phyloP scores from a whole-genome alignment of 2,113 vertebrate species.

The Paramisgurnus dabryanus region DNA sequence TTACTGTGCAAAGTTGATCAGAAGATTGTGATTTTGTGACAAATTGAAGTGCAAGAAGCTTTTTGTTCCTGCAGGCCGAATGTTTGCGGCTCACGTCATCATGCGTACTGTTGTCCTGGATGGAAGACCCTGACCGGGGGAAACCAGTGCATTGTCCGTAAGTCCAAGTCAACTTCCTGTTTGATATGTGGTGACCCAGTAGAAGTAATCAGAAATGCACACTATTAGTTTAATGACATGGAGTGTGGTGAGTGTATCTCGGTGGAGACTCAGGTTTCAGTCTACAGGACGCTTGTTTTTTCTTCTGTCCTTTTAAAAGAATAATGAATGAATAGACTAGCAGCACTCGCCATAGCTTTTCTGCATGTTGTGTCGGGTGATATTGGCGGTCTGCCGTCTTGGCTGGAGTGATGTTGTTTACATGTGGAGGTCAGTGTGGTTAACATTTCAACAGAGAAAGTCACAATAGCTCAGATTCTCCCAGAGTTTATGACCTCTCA shows the following conservation, averaged over 20 bases:
- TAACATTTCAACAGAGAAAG: not conserved
- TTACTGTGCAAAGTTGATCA: not conserved
- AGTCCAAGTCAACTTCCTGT: conserved; percentile 69
- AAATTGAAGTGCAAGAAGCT: not conserved
- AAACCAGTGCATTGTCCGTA: conserved; percentile 99
- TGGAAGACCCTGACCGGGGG: conserved; percentile 98
- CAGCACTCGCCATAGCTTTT: conserved; percentile 58
- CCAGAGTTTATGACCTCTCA: conserved; percentile 1
- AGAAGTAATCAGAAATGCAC: not conserved
- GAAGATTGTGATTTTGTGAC: not conserved
- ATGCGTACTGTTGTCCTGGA: conserved; percentile 95
- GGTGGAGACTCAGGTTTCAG: not conserved
- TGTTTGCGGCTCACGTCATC: conserved; percentile 94
- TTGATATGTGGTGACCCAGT: not conserved
- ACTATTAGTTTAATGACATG: not conserved
- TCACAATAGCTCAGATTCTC: not conserved
- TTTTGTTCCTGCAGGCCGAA: conserved; percentile 81
- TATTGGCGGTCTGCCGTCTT: conserved; percentile 60
- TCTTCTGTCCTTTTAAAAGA: not conserved
- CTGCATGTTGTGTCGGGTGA: conserved; percentile 56
- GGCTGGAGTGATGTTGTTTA: conserved; percentile 70
- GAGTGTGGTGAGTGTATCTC: not conserved
- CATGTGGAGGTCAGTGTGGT: conserved; percentile 63
- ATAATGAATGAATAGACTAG: conserved; percentile 29
- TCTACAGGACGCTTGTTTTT: conserved; percentile 29